Evolutionary conservation across 1,140 invertebrate species (phyloP), one percentile per base, ranked within the genome.

Genomic region (Saccostrea glomerata): DNA sequence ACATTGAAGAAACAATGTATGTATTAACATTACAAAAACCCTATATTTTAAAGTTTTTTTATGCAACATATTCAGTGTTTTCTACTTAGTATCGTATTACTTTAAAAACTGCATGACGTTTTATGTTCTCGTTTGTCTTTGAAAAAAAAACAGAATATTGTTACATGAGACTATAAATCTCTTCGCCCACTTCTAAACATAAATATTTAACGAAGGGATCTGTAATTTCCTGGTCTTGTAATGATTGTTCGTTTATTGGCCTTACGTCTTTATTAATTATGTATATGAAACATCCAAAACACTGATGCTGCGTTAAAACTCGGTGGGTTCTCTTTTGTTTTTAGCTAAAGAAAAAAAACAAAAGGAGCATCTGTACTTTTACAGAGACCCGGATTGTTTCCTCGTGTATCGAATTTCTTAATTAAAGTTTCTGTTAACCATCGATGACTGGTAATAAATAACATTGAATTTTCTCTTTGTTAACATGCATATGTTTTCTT

Each of bases 211-310:
- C 36, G 70, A 25, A 23, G 1, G 30, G 25, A 30, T 77, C 30
- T 77, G 70, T 77, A 77, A 77, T 77, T 77, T 77, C 70, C 70
- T 77, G 70, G 25, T 25, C 15, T 11, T 9, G 7, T 30, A 77
- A 77, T 77, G 23, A 77, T 77, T 77, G 70, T 25, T 36, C 23
- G 70, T 77, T 77, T 40, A 40, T 25, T 77, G 30, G 25, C 70
- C 70, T 77, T 77, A 77, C 70, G 70, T 30, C 70, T 13, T 15
- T 30, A 30, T 63, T 77, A 36, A 77, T 77, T 36, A 77, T 77
- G 23, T 15, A 77, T 77, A 77, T 15, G 70, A 77, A 77, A 30
- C 25, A 77, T 6, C 60, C 13, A 77, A 36, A 77, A 30, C 36
- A 15, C 58, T 63, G 58, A 63, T 63, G 58, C 15, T 63, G 17